These are phyloP conservation scores for Galeruca laticollis DNA, from an alignment of 2,888 invertebrate species.

Conservation along the genomic window DNA sequence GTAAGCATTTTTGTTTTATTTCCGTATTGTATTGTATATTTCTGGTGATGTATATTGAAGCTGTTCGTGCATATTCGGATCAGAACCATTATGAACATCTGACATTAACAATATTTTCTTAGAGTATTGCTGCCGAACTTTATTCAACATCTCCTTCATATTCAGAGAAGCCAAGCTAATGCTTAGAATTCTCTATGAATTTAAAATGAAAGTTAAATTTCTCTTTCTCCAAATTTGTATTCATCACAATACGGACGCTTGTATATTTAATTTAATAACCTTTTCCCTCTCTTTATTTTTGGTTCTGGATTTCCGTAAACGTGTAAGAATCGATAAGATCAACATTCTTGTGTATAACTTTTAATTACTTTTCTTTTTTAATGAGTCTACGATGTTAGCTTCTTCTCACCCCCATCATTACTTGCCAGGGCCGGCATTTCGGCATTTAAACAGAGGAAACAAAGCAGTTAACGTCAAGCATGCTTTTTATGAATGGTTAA, in stretches of 20 bases:
- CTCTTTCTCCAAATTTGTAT: slow-evolving; percentile 55
- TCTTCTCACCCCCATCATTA: slow-evolving; percentile 1
- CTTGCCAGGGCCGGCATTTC: slow-evolving; percentile 20
- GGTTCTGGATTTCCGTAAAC: slow-evolving; percentile 48
- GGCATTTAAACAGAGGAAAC: background rate
- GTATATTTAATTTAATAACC: slow-evolving; percentile 58
- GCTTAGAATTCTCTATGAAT: slow-evolving; percentile 58
- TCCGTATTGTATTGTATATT: too few relatives aligned
- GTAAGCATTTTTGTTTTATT: too few relatives aligned
- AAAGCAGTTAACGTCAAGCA: too few relatives aligned
- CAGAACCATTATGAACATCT: background rate
- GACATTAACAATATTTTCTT: slow-evolving; percentile 14
- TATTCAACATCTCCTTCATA: slow-evolving; percentile 49
- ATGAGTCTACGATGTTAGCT: slow-evolving; percentile 40
- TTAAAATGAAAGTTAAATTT: slow-evolving; percentile 58
- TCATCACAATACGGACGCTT: slow-evolving; percentile 55
- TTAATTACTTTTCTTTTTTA: slow-evolving; percentile 54
- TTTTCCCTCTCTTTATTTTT: slow-evolving; percentile 39
- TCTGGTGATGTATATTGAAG: too few relatives aligned
- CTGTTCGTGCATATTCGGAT: too few relatives aligned
- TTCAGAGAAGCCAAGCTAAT: slow-evolving; percentile 57
- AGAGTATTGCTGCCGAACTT: slow-evolving; percentile 43
- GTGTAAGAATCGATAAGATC: slow-evolving; percentile 32
- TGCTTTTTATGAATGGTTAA: too few relatives aligned
- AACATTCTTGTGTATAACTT: slow-evolving; percentile 48